Evolutionary conservation across 1,140 invertebrate species (phyloP), one percentile per base, ranked within the genome.

Genomic region (Vollenhovia emeryi): DNA sequence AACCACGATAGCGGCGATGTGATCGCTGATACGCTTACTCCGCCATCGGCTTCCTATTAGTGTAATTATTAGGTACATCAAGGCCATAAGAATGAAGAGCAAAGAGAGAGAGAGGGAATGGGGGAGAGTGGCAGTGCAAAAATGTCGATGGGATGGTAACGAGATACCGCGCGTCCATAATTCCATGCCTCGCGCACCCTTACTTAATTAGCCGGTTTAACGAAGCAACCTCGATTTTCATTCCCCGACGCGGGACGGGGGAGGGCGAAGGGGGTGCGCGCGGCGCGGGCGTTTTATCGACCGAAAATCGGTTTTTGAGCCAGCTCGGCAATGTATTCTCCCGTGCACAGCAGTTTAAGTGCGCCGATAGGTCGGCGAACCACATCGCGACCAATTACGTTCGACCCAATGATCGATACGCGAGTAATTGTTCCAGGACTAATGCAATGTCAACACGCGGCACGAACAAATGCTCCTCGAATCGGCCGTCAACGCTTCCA

Each of bases 321-420:
- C 30, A 30, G 55, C 59, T 18, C 60, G 45, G 66, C 50, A 68
- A 27, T 84, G 33, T 74, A 21, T 69, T 50, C 11, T 7, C n/a
- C n/a, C 43, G 60, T 48, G 21, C 24, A 33, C 30, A 15, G 60
- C 55, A 82, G 79, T 88, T 89, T 89, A 89, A 89, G 86, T 88
- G 57, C 73, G 36, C 83, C 75, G 78, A 68, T 86, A 86, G 88
- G 52, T 74, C 69, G 85, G 60, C 48, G 78, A 64, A 78, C 82
- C 87, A 86, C 86, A 59, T 80, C 79, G 74, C 76, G 86, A 90
- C 84, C 86, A 89, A 89, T 89, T 91, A 91, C 82, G 86, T 66
- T 78, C 78, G 73, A 86, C 50, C 78, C 73, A 85, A 89, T 91
- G 91, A 92, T 92, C 90, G 92, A 92, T 92, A 88, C 71, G 78